Percentiles rank a stretch among this genome's conserved stretches.
These are phyloP conservation scores for Ptyas mucosa DNA, from an alignment of 2,113 vertebrate genomes.

Conservation along the genomic window DNA sequence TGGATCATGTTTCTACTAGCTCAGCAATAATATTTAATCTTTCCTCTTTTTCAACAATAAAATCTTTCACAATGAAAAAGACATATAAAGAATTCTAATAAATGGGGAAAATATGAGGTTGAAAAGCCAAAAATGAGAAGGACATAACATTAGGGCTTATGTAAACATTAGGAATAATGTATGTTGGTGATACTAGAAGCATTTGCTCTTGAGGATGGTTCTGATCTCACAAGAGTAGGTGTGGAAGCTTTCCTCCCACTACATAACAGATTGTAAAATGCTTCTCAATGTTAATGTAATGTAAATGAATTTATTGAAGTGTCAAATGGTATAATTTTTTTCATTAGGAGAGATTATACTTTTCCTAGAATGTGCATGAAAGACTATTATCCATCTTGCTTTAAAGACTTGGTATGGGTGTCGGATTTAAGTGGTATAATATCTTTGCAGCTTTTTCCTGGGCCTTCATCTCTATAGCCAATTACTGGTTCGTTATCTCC, in stretches of 20 bases:
- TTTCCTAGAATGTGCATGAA: neutral
- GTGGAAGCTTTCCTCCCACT: neutral
- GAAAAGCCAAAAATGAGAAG: neutral
- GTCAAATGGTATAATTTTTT: neutral
- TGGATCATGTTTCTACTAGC: neutral
- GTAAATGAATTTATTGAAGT: neutral
- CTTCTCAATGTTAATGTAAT: neutral
- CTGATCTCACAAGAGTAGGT: neutral
- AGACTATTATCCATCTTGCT: neutral
- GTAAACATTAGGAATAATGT: neutral
- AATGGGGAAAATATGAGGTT: neutral
- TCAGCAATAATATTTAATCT: constrained; percentile 2
- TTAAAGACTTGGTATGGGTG: neutral
- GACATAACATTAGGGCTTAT: neutral
- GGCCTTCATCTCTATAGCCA: neutral
- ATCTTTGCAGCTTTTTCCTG: neutral
- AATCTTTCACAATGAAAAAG: neutral
- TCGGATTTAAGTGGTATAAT: neutral
- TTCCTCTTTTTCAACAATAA: neutral
- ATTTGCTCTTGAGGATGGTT: neutral
- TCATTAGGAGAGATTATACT: neutral
- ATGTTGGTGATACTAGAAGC: neutral
- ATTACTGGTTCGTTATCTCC: neutral
- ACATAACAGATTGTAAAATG: neutral
- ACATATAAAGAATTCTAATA: neutral